Evolutionary conservation across 2,113 vertebrate species (phyloP).

Genomic region (Otis tarda): DNA sequence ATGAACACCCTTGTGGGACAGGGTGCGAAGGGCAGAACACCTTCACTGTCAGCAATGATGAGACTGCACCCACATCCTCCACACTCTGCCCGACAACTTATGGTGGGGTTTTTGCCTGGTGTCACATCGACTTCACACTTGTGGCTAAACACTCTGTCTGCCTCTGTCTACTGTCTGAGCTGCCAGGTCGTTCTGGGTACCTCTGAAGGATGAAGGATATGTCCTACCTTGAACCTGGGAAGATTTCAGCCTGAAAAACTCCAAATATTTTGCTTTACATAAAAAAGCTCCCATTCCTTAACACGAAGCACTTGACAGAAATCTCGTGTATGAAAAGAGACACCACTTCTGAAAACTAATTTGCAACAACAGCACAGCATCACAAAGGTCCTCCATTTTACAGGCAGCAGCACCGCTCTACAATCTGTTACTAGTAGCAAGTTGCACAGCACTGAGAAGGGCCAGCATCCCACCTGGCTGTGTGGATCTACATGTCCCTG

Average conservation of each 20-base stretch:
- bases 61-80: not conserved
- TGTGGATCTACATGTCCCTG: not conserved
- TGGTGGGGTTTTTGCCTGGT: not conserved
- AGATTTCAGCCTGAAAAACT: not conserved
- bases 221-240: not conserved
- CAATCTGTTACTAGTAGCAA: not conserved
- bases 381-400: not conserved
- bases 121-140: not conserved
- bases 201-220: not conserved
- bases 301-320: not conserved
- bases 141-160: not conserved
- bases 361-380: not conserved
- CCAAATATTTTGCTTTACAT: not conserved
- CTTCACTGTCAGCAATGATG: not conserved
- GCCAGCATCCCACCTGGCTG: not conserved
- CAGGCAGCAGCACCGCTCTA: not conserved
- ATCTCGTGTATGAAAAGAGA: not conserved
- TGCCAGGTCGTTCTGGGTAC: not conserved
- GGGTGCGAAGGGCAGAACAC: not conserved
- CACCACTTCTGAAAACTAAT: not conserved
- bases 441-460: not conserved
- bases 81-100: not conserved
- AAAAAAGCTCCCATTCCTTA: not conserved
- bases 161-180: not conserved
- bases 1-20: not conserved